Evolutionary conservation across 2,888 invertebrate genomes (phyloP), one percentile per base, ranked within the genome.

Genomic region (Eumacrocentrus americanus): DNA sequence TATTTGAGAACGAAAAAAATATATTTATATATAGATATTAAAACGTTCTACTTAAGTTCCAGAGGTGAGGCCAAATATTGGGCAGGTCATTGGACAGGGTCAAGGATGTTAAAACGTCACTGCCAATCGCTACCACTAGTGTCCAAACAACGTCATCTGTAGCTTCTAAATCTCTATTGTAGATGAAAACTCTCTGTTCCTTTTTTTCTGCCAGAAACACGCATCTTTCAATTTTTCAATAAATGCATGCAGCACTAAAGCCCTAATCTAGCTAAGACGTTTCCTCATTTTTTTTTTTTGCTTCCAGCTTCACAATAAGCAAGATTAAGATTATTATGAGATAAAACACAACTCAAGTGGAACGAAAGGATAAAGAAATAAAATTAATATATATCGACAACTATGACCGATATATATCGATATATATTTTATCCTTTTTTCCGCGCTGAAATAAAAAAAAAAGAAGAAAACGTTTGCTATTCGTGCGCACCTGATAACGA

Each of bases 161-260:
- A 25, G 37, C 14, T 12, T 22, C 46, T 12, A 46, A 23, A 46
- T 11, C 46, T 46, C 12, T 16, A 3, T 3, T 40, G 7, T n/a
- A 46, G 20, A 22, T 25, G 22, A 12, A 12, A 46, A 46, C 23
- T 25, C 7, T 11, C 6, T 25, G 46, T 38, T 57, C 50, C 29
- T 46, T 56, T 50, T 50, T 16, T 50, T 46, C 56, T 60, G 46
- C 40, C 34, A n/a, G 34, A 37, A 61, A 55, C 44, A 46, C 51
- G 25, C 54, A 50, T 40, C 46, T 22, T 58, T 48, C 22, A 29
- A 12, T 52, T 11, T 42, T 48, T 34, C 25, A 37, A n/a, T 11
- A 22, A 75, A 73, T 74, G 72, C 73, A 74, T 73, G 70, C 74
- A 75, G 70, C 70, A 67, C 73, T 75, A 75, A 67, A 64, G 67